Base-by-base conservation (phyloP, 2,888 invertebrate genomes). In the Elgonia sp. region DNA sequence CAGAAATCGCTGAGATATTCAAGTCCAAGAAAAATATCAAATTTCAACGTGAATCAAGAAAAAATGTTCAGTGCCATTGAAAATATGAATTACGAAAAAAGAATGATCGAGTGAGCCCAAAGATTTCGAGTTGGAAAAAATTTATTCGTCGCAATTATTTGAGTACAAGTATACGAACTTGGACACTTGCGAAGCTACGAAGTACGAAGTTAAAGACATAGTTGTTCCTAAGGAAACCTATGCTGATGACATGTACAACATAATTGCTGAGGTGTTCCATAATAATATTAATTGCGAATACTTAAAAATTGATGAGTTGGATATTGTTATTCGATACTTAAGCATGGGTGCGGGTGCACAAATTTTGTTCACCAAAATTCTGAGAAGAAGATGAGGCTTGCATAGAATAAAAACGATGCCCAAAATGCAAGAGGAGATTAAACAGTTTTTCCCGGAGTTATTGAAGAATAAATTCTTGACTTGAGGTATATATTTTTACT, bases 281-380 rank as follows among this genome's bases (percentile, higher is more conserved):
- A 92, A 93, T 75, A 91, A 92, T 3, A 63, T 92, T 0, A 94
- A 94, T 82, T 94, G 94, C 60, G 93, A 93, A 12, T 94, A 94
- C 84, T 94, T 94, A 50, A 50, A 89, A n/a, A 85, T 90, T 37
- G 29, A 84, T 0, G 94, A 94, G 84, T 53, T 93, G 0, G 91
- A 93, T 81, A 86, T 84, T 6, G 79, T 94, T 80, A 93, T 92
- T 84, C 87, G 88, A 0, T 88, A 92, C 8, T 65, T 94, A 14
- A 92, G 91, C 0, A 75, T 94, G 16, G 89, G 90, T 4, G 40
- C 40, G 4, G 60, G 90, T 14, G 92, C 93, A 0, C 94, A 94
- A 88, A 92, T 90, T 73, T 86, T 94, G 29, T 85, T 94, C 12
- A 90, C 91, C 1, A 93, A 92, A 80, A 88, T 94, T 85, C 72